Percentiles rank a stretch among this genome's conserved stretches.
Evolutionary conservation across 1,140 invertebrate species (phyloP).

Genomic region (Cyrtorhinus lividipennis): DNA sequence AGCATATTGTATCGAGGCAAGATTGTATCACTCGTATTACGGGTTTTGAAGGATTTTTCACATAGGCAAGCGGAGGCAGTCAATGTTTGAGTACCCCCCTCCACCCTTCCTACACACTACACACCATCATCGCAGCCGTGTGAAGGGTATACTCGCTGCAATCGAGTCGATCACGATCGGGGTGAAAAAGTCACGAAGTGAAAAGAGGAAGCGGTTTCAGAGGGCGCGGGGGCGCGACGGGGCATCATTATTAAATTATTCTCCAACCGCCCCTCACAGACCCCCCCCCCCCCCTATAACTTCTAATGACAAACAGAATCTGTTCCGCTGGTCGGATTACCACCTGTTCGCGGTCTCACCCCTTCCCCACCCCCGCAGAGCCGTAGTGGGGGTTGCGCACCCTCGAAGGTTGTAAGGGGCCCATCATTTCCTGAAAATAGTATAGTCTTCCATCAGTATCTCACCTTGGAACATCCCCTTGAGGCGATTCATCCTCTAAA

Average conservation of each 20-base stretch:
- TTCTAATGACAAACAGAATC: constrained; percentile 4
- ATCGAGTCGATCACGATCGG: not conserved
- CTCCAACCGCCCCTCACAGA: not conserved
- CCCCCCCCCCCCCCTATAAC: not conserved
- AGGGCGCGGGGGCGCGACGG: not conserved
- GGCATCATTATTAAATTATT: constrained; percentile 8
- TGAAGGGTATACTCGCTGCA: no score
- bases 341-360: constrained; percentile 7
- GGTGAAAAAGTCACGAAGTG: not conserved
- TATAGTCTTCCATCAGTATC: not conserved
- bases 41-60: no score
- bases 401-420: not conserved
- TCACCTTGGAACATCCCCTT: not conserved
- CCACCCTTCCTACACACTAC: no score
- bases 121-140: no score
- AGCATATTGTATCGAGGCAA: no score
- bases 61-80: no score
- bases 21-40: no score
- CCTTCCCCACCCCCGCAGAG: not conserved
- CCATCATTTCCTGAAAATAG: not conserved
- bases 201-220: constrained; percentile 1
- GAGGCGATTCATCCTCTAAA: no score
- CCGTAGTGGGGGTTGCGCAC: not conserved
- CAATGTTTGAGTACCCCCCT: no score
- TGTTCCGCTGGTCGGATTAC: constrained; percentile 6